Evolutionary conservation across 2,113 vertebrate species (phyloP), one percentile per base, ranked within the genome.

Genomic region (Aptenodytes forsteri): DNA sequence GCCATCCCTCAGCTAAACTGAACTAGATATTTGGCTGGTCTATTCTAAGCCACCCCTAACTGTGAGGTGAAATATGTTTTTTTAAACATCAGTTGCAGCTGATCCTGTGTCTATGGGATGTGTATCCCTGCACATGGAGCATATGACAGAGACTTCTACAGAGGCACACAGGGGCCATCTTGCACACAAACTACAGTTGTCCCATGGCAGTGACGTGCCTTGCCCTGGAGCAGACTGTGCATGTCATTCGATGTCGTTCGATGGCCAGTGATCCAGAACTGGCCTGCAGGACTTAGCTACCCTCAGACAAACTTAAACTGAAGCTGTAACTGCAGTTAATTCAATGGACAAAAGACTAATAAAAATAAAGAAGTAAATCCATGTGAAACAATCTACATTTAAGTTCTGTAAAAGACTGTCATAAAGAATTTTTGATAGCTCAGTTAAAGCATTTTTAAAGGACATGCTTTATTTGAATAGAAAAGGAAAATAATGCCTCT

Each of bases 241-340:
- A 5, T 3, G 15, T 52, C 25, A n/a, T 70, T n/a, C 2, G 3
- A 18, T n/a, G 25, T 38, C 2, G 0, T 30, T 54, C 1, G 2
- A 21, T 18, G 16, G n/a, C 55, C 61, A 21, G 32, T 75, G 59
- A 80, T 64, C 34, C 61, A 75, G 42, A 73, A 46, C 66, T 50
- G 20, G 50, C 26, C 22, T 59, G 21, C 21, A 77, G 64, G 23
- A 12, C 17, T 54, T 32, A 32, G 8, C 21, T 64, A 52, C 32
- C 40, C 15, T 50, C 27, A 66, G 20, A 18, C 19, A 69, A 64
- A n/a, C 2, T 30, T 30, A 70, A 85, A 80, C 40, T 20, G 15
- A 73, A 73, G 36, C 13, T 59, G 16, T 72, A 67, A 34, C 10
- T 56, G 47, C 36, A 62, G 22, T 23, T 79, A 49, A 38, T 73